Percentiles rank a stretch among this genome's conserved stretches.
These are phyloP conservation scores for Sebastes nivosus DNA, from an alignment of 2,797 vertebrate genomes.

Conservation along the genomic window DNA sequence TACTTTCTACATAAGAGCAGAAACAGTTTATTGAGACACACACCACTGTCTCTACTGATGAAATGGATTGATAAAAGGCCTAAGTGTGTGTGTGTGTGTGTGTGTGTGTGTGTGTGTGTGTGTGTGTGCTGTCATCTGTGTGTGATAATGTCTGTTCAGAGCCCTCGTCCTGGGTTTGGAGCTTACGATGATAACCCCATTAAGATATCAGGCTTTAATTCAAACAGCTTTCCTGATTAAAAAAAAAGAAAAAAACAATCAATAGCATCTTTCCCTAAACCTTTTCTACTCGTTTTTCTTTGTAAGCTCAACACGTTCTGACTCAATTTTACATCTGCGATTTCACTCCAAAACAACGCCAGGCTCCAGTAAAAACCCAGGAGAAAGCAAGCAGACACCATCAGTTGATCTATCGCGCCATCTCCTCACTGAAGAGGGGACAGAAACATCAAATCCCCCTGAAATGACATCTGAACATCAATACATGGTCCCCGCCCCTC, in stretches of 20 bases:
- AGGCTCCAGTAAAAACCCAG: conserved; percentile 59
- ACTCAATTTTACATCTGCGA: conserved; percentile 39
- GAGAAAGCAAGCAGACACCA: conserved; percentile 61
- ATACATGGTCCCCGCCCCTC: conserved; percentile 73
- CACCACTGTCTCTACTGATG: conserved; percentile 37
- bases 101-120: background rate
- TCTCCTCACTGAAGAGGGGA: conserved; percentile 63
- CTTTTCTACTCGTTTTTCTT: conserved; percentile 27
- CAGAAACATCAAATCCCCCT: conserved; percentile 76
- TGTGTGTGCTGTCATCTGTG: background rate
- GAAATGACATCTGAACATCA: conserved; percentile 83
- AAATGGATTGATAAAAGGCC: conserved; percentile 43
- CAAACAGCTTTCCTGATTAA: conserved; percentile 44
- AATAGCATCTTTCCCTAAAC: conserved; percentile 41
- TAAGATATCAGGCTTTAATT: conserved; percentile 67
- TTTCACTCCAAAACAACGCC: conserved; percentile 41
- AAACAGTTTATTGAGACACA: background rate
- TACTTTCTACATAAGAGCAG: background rate
- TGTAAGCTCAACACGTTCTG: conserved; percentile 61
- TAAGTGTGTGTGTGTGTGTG: background rate
- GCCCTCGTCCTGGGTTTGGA: conserved; percentile 16
- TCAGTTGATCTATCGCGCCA: conserved; percentile 66
- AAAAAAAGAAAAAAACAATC: conserved; percentile 26
- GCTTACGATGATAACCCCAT: conserved; percentile 66
- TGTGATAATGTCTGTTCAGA: conserved; percentile 26